Percentiles rank a stretch among this genome's conserved stretches.
Evolutionary conservation across 2,797 vertebrate genomes (phyloP).

Genomic region (Amblyraja radiata): DNA sequence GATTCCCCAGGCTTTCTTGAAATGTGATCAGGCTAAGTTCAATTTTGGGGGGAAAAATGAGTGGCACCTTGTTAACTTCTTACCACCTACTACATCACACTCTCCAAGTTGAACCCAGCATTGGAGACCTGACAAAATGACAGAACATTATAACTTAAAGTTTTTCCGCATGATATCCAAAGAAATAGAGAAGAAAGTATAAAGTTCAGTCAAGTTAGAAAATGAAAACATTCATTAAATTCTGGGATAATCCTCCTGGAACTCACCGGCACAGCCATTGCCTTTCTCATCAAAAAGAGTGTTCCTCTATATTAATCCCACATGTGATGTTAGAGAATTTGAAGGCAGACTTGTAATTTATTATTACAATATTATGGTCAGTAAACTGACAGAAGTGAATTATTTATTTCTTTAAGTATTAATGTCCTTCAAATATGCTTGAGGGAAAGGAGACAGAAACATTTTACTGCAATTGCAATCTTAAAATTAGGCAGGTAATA

Average conservation of each 20-base stretch:
- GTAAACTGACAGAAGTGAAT: neutral
- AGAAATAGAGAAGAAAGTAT: neutral
- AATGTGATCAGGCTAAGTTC: neutral
- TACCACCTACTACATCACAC: neutral
- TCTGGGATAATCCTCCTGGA: neutral
- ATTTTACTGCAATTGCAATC: neutral
- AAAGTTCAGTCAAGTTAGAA: neutral
- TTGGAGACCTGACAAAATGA: neutral
- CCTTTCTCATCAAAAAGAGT: neutral
- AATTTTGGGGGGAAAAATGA: neutral
- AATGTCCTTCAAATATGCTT: neutral
- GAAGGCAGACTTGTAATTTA: neutral
- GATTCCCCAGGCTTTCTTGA: neutral
- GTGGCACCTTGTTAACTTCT: neutral
- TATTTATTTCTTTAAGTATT: neutral
- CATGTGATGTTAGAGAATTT: neutral
- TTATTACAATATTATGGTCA: neutral
- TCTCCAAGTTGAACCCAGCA: neutral
- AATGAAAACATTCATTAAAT: neutral
- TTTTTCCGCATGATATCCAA: neutral
- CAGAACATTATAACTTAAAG: neutral
- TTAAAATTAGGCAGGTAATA: neutral
- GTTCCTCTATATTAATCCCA: neutral
- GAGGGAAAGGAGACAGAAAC: too few species aligned
- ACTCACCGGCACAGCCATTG: neutral